Conservation (phyloP, 2,797 vertebrate genomes). For the Halcyon smyrnensis region DNA sequence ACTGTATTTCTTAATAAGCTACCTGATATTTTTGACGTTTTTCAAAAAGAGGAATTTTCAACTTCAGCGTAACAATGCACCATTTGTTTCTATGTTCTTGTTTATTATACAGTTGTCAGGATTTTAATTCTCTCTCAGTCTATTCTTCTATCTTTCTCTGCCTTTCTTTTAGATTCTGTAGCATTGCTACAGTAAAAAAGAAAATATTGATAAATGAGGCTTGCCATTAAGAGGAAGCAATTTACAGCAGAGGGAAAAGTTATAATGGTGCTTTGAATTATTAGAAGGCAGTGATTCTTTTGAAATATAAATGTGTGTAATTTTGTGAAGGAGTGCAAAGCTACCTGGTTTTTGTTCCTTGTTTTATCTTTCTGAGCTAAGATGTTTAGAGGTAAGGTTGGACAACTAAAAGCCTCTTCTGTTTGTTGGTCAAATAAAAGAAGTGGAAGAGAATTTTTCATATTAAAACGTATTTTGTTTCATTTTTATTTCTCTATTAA, state of each 20-base stretch:
- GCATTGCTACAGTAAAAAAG: neutral
- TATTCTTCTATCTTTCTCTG: neutral
- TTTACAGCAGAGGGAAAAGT: neutral
- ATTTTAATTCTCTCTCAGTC: neutral
- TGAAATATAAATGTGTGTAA: neutral
- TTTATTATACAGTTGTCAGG: neutral
- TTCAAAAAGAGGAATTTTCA: neutral
- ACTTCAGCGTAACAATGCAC: neutral
- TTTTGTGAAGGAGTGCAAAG: neutral
- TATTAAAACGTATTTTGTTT: neutral
- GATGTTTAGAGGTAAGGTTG: neutral
- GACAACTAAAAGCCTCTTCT: neutral
- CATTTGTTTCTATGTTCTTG: neutral
- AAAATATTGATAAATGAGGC: neutral
- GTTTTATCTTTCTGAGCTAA: neutral
- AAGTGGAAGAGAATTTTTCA: neutral
- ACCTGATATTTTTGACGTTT: neutral
- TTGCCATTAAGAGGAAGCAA: neutral
- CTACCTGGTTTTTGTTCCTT: neutral
- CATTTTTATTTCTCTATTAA: neutral
- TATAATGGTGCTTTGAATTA: neutral
- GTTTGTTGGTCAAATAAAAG: neutral
- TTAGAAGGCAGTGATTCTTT: neutral
- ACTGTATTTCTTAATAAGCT: neutral
- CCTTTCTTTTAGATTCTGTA: neutral